Evolutionary conservation across 64 coral and sea anemone species (phyloP).

Genomic region (Porites lutea): DNA sequence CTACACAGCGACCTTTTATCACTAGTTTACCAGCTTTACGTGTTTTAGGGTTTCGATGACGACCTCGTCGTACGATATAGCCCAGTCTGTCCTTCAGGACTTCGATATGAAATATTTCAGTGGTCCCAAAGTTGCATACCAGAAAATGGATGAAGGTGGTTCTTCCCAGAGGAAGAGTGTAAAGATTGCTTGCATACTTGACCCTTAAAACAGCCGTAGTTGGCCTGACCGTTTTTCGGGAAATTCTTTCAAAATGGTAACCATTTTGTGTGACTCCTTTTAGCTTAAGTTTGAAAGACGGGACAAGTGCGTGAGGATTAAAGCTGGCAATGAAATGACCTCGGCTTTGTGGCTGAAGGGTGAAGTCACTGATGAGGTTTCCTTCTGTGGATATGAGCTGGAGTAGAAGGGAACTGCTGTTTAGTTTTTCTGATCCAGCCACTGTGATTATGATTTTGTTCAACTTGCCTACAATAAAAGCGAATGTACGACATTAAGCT

Average conservation of each 20-base stretch:
- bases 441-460: conserved; percentile 69
- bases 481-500: not conserved
- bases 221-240: conserved; percentile 60
- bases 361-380: conserved; percentile 38
- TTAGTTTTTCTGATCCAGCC: conserved; percentile 72
- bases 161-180: conserved; percentile 54
- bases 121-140: conserved; percentile 20
- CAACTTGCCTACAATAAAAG: conserved; percentile 23
- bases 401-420: conserved; percentile 28
- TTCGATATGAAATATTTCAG: not conserved
- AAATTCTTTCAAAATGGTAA: conserved; percentile 70
- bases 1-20: not conserved
- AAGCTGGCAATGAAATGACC: conserved; percentile 65
- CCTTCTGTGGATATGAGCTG: conserved; percentile 74
- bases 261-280: conserved; percentile 57
- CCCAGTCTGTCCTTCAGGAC: conserved; percentile 19
- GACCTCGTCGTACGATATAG: not conserved
- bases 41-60: not conserved
- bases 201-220: conserved; percentile 39
- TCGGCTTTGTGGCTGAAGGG: conserved; percentile 7
- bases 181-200: conserved; percentile 53
- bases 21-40: not conserved
- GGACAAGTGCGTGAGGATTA: conserved; percentile 22
- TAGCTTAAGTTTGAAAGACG: conserved; percentile 61
- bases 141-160: conserved; percentile 52